Evolutionary conservation across 2,113 vertebrate genomes (phyloP).

Genomic region (Nanorana parkeri): DNA sequence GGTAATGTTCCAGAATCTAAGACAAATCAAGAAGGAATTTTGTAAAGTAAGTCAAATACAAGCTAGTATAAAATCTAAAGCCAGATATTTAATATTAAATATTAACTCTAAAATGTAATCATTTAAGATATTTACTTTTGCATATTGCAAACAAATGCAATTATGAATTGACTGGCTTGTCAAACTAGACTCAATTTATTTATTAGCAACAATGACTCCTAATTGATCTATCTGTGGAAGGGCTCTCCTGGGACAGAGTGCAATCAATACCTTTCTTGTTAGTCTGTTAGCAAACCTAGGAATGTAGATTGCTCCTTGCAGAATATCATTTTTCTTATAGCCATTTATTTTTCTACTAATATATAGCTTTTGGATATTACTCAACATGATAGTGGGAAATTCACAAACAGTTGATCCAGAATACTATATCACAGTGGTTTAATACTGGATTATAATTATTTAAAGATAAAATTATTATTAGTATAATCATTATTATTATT

Average conservation of each 20-base stretch:
- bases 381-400: conserved; percentile 32
- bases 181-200: conserved; percentile 43
- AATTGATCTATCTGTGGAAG: conserved; percentile 51
- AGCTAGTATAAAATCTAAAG: neutral
- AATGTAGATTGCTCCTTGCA: conserved; percentile 36
- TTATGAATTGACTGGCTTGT: conserved; percentile 34
- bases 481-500: too few species aligned
- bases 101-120: neutral
- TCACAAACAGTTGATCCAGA: too few species aligned
- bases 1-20: neutral
- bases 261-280: conserved; percentile 56
- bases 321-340: conserved; percentile 25
- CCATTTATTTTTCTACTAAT: conserved; percentile 31
- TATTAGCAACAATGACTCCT: conserved; percentile 47
- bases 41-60: neutral
- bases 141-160: conserved; percentile 11
- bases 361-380: conserved; percentile 11
- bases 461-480: too few species aligned
- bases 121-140: conserved; percentile 1
- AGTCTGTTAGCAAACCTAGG: conserved; percentile 20
- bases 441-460: too few species aligned
- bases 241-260: conserved; percentile 20
- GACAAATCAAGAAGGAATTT: neutral
- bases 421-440: too few species aligned
- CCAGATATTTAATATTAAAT: neutral